These are phyloP conservation scores for Styela plicata DNA, from an alignment of 23 tunicate species.

Conservation along the genomic window DNA sequence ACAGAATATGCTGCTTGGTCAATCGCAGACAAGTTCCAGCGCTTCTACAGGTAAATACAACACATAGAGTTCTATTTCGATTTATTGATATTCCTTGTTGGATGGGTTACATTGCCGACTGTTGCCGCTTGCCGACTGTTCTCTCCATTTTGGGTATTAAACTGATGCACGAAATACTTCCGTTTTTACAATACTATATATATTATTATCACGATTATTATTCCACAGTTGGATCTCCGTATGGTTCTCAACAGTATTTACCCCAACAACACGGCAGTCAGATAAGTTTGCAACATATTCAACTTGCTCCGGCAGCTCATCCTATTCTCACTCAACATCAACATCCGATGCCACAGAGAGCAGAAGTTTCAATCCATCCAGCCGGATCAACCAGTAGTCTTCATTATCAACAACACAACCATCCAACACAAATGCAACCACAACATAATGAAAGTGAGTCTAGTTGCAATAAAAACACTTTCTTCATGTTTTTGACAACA, in stretches of 20 bases:
- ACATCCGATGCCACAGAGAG: slow-evolving; percentile 20
- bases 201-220: not conserved
- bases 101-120: no score
- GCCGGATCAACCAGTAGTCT: not conserved
- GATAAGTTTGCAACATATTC: slow-evolving; percentile 1
- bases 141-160: no score
- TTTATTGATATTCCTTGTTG: no score
- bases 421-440: not conserved
- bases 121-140: no score
- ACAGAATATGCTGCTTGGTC: not conserved
- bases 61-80: no score
- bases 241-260: slow-evolving; percentile 26
- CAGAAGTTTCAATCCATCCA: slow-evolving; percentile 6
- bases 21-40: slow-evolving; percentile 17
- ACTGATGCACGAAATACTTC: no score
- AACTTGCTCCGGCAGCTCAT: slow-evolving; percentile 26
- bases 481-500: no score
- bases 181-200: no score
- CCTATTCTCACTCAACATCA: slow-evolving; percentile 19
- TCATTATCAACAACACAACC: slow-evolving; percentile 1
- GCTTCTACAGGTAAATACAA: slow-evolving; percentile 20
- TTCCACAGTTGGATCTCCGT: slow-evolving; percentile 21
- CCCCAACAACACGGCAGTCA: slow-evolving; percentile 34
- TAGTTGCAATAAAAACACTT: no score
- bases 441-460: not conserved